Percentiles rank a stretch among this genome's conserved stretches.
Evolutionary conservation across 2,888 invertebrate species (phyloP).

Genomic region (Rhagonycha fulva): DNA sequence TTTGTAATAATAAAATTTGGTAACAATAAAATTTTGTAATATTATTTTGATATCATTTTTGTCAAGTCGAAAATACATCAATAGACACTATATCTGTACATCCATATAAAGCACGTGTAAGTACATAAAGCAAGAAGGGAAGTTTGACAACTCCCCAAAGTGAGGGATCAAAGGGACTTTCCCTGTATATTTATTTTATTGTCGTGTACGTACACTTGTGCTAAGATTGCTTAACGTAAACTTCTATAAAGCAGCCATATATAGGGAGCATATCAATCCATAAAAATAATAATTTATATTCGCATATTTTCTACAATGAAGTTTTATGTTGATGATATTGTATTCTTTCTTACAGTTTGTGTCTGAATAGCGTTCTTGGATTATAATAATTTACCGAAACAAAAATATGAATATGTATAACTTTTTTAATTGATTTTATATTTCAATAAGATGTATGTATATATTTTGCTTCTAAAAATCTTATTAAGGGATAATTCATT

Average conservation of each 20-base stretch:
- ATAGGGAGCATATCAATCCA: conserved; percentile 20
- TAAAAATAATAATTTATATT: conserved; percentile 29
- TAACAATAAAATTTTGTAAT: no score
- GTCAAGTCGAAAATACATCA: background rate
- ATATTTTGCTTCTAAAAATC: conserved; percentile 12
- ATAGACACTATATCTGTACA: conserved; percentile 2
- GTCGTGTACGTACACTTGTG: conserved; percentile 54
- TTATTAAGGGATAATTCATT: conserved; percentile 37
- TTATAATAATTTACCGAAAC: background rate
- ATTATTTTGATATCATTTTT: background rate
- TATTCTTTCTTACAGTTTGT: conserved; percentile 9
- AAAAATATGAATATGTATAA: background rate
- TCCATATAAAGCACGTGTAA: conserved; percentile 18
- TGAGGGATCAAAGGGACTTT: conserved; percentile 50
- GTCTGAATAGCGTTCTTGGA: background rate
- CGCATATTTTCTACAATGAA: conserved; percentile 21
- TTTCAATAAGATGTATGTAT: background rate
- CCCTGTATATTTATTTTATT: conserved; percentile 55
- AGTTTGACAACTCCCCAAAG: conserved; percentile 26
- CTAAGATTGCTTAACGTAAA: conserved; percentile 46
- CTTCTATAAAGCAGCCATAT: conserved; percentile 15
- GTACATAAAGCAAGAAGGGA: conserved; percentile 16
- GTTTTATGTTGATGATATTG: conserved; percentile 33
- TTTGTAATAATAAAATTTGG: no score
- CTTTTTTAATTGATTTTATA: background rate